Percentiles rank a stretch among this genome's conserved stretches.
phyloP scores from a whole-genome alignment of 2,888 invertebrate genomes.

The Danaus chrysippus region DNA sequence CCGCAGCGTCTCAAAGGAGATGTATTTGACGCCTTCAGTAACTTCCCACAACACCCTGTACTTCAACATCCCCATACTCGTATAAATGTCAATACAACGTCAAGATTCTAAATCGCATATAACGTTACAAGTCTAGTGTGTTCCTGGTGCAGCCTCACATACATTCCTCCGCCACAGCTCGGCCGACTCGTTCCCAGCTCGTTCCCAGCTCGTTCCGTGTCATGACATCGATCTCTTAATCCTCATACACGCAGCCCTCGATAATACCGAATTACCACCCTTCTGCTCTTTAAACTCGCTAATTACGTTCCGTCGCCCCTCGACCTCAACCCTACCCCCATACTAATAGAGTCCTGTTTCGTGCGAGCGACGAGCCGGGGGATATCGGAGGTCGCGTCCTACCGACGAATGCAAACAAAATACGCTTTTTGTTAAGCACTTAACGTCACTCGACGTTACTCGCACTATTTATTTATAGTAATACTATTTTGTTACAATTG shows the following conservation, averaged over 20 bases:
- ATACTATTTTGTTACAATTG: slow-evolving; percentile 63
- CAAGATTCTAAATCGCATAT: no score
- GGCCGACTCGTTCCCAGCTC: not conserved
- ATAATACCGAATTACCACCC: slow-evolving; percentile 35
- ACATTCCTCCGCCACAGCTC: no score
- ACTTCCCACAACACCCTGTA: no score
- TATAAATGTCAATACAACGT: no score
- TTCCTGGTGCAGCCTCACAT: no score
- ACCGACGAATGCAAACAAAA: slow-evolving; percentile 44
- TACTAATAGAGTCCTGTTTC: slow-evolving; percentile 27
- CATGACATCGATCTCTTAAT: slow-evolving; percentile 56
- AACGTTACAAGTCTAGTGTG: no score
- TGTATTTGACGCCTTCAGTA: no score
- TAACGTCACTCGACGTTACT: slow-evolving; percentile 59
- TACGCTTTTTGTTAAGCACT: slow-evolving; percentile 60
- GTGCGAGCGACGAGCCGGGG: slow-evolving; percentile 19
- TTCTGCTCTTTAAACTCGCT: slow-evolving; percentile 35
- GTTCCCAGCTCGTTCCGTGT: slow-evolving; percentile 25
- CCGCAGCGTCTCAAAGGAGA: no score
- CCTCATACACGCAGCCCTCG: slow-evolving; percentile 34
- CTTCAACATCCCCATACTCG: no score
- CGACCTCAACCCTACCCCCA: slow-evolving; percentile 27
- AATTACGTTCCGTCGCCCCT: slow-evolving; percentile 33
- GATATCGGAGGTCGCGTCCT: slow-evolving; percentile 27
- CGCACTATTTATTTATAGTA: slow-evolving; percentile 67